Conservation (phyloP, 2,113 vertebrate species). For the Psettodes erumei region DNA sequence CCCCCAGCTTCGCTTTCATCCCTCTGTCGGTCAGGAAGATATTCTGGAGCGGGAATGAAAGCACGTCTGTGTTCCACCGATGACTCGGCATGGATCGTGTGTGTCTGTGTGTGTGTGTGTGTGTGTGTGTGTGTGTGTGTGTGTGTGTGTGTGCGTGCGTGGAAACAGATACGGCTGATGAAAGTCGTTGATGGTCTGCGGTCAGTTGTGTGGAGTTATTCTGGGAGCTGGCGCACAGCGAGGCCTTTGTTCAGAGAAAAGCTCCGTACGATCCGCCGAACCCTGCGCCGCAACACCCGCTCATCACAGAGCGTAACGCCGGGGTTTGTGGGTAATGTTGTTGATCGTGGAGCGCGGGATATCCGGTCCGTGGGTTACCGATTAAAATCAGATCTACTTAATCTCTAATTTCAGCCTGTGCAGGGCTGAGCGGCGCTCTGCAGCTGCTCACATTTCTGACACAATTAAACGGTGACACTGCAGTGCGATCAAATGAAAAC, state of each 20-base stretch:
- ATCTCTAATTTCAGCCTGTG: background rate
- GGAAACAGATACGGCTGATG: slow-evolving; percentile 46
- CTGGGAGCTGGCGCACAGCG: slow-evolving; percentile 42
- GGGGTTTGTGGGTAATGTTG: background rate
- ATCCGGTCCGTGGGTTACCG: background rate
- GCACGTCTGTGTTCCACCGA: slow-evolving; percentile 28
- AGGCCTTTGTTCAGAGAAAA: slow-evolving; percentile 44
- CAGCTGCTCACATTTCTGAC: no score
- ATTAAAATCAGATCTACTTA: background rate
- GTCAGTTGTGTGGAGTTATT: slow-evolving; percentile 29
- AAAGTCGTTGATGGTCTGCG: slow-evolving; percentile 33
- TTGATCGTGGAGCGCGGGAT: background rate
- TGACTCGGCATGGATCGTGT: background rate
- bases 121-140: slow-evolving; percentile 12
- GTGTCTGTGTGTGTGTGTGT: background rate
- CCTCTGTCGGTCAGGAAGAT: slow-evolving; percentile 91
- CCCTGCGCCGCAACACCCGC: slow-evolving; percentile 2
- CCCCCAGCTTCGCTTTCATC: slow-evolving; percentile 90
- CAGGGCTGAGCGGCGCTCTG: no score
- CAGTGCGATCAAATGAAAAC: no score
- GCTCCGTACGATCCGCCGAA: no score
- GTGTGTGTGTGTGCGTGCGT: slow-evolving; percentile 21
- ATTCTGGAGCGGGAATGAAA: slow-evolving; percentile 83
- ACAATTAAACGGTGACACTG: no score
- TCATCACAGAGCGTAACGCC: slow-evolving; percentile 20